These are phyloP conservation scores for Eugnorisma glareosa DNA, from an alignment of 2,888 invertebrate species.

Conservation along the genomic window DNA sequence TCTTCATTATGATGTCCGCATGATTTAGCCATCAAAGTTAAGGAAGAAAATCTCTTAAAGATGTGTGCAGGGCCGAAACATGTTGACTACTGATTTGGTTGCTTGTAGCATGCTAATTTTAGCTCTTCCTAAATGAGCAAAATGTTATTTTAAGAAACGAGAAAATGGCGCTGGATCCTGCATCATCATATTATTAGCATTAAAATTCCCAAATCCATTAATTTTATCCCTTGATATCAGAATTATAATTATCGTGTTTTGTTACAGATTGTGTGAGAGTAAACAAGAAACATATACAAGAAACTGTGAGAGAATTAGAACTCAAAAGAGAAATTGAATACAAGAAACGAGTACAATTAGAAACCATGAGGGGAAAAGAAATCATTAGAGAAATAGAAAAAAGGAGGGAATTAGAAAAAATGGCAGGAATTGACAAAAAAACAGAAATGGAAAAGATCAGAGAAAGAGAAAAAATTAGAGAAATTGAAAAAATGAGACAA, in stretches of 20 bases:
- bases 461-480: slow-evolving; percentile 5
- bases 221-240: neutral
- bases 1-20: neutral
- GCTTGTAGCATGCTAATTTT: neutral
- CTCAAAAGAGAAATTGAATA: neutral
- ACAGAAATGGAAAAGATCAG: neutral
- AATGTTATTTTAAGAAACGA: neutral
- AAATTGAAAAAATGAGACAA: neutral
- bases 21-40: neutral
- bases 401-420: slow-evolving; percentile 21
- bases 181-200: neutral
- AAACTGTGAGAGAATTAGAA: neutral
- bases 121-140: neutral
- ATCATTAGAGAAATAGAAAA: slow-evolving; percentile 17
- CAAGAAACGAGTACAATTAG: slow-evolving; percentile 20
- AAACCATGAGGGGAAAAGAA: slow-evolving; percentile 26
- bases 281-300: slow-evolving; percentile 2
- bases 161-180: neutral
- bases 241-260: neutral
- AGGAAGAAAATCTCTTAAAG: neutral
- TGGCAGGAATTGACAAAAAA: slow-evolving; percentile 14
- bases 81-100: neutral
- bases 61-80: neutral
- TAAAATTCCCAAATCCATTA: neutral
- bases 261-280: neutral